Base-by-base conservation (phyloP, 2,797 vertebrate species). In the Xenentodon cancila region DNA sequence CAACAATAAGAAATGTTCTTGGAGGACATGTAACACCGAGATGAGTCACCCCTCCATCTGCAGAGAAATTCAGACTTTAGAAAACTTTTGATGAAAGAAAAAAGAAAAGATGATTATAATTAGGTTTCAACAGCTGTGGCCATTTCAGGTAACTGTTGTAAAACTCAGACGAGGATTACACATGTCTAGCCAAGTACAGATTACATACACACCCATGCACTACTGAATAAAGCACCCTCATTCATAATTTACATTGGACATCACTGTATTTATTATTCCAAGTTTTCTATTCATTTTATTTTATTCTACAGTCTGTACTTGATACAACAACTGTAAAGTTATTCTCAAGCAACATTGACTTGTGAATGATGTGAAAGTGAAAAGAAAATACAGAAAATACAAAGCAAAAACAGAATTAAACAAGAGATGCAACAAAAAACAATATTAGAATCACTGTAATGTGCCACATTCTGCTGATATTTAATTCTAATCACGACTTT, bases 161-260 rank as follows among this genome's bases (percentile, higher is more conserved):
- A 54, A 58, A 62, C 59, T 56, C 59, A 22, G 67, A 75, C 73
- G 60, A 72, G 67, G 80, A 76, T 81, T 84, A 82, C 19, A 59
- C 37, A 30, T 8, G 12, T 40, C 37, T 40, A 13, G 37, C 13
- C 37, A 40, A 40, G 37, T 16, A 40, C 13, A 16, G 37, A 13
- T 40, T 13, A 15, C 37, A 40, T 40, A 15, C 13, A 15, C 13
- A 40, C 4, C 37, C 9, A 15, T 40, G 37, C 37, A 13, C 13
- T 15, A 16, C 37, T 40, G 12, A 40, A 15, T 16, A 13, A 5
- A 15, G 13, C 13, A 5, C 13, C 37, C 4, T 15, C 37, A 40
- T 40, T 40, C 4, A 40, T 16, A 40, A 40, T 40, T 40, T 16
- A 40, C 37, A 40, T 3, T 15, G 37, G 13, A 15, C 37, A 4